Percentiles rank a stretch among this genome's conserved stretches.
phyloP scores from a whole-genome alignment of 2,113 vertebrate species.

The Eretmochelys imbricata region DNA sequence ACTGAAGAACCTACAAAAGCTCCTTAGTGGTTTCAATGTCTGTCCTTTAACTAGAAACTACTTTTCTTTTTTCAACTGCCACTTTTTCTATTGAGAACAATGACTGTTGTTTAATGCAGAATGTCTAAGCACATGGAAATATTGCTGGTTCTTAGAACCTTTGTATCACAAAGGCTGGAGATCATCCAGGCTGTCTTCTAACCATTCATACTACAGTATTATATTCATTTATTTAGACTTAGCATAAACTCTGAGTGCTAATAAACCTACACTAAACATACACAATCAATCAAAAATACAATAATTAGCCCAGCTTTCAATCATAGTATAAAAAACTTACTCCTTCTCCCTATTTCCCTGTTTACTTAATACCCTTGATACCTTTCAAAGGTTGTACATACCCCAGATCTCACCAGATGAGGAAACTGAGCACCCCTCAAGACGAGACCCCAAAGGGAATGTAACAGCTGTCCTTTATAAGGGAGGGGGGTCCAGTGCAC shows the following conservation, averaged over 20 bases:
- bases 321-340: neutral
- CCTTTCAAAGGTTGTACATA: neutral
- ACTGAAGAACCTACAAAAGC: fast-evolving
- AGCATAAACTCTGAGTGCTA: fast-evolving
- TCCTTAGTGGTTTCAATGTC: neutral
- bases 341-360: neutral
- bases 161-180: neutral
- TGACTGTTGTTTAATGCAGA: neutral
- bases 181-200: fast-evolving
- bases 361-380: neutral
- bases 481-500: neutral
- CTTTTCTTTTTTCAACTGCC: neutral
- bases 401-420: neutral
- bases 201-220: neutral
- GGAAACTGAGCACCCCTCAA: neutral
- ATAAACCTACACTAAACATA: neutral
- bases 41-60: neutral
- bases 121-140: fast-evolving
- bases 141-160: fast-evolving
- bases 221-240: neutral
- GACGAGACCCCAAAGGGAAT: neutral
- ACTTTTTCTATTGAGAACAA: neutral
- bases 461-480: neutral
- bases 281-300: neutral
- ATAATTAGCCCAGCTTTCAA: neutral